A percentile compares a stretch with the other conserved stretches of the same genome.
phyloP scores from a whole-genome alignment of 2,797 vertebrate genomes.

The Falco novaeseelandiae region DNA sequence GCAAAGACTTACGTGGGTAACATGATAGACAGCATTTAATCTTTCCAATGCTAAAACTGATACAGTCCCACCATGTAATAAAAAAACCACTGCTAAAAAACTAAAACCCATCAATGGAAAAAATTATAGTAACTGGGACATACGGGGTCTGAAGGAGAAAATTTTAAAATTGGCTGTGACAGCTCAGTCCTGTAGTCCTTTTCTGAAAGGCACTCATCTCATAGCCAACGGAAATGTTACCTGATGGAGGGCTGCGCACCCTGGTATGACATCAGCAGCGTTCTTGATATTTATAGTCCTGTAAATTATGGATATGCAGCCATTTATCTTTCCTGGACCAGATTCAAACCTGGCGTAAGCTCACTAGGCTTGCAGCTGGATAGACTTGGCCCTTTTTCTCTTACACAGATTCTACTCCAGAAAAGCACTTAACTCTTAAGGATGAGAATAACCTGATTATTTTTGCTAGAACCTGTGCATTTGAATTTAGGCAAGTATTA shows the following conservation, averaged over 20 bases:
- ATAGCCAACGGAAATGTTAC: background rate
- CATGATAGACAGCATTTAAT: background rate
- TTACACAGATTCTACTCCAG: constrained; percentile 1
- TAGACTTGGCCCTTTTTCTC: constrained; percentile 13
- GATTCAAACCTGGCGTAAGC: constrained; percentile 26
- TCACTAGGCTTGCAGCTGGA: constrained; percentile 29
- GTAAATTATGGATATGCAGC: background rate
- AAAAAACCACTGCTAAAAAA: background rate
- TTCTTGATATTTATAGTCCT: constrained; percentile 49
- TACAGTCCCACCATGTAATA: background rate
- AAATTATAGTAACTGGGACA: background rate
- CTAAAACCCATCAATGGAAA: background rate
- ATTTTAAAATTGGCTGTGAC: background rate
- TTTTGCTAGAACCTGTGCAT: background rate
- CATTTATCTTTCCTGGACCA: constrained; percentile 47
- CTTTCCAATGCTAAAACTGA: background rate
- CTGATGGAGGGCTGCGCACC: background rate
- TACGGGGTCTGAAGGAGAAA: background rate
- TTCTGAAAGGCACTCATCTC: background rate
- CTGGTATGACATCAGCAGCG: background rate
- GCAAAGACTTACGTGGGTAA: background rate
- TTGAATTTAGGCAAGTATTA: background rate
- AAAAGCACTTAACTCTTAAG: constrained; percentile 49
- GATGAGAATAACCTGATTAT: background rate
- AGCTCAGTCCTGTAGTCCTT: background rate